Conservation (phyloP, 30 jellyfish, hydroid and myxozoan species). For the Aurelia aurita region DNA sequence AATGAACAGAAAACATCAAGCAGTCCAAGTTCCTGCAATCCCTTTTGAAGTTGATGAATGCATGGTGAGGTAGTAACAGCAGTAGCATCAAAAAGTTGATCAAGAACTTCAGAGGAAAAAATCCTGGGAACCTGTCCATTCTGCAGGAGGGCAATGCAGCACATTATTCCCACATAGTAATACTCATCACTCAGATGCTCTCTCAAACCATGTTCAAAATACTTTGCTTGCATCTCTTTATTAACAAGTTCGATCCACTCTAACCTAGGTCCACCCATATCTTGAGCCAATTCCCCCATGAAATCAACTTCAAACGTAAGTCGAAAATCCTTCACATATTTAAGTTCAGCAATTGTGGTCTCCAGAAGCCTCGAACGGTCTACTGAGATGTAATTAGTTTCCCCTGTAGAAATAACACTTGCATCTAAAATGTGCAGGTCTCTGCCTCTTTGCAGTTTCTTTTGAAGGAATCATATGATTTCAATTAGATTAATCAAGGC, state of each 20-base stretch:
- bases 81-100: slow-evolving; percentile 16
- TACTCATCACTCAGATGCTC: slow-evolving; percentile 54
- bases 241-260: slow-evolving; percentile 57
- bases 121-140: slow-evolving; percentile 59
- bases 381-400: slow-evolving; percentile 52
- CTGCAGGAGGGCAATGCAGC: slow-evolving; percentile 47
- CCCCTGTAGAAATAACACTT: slow-evolving; percentile 26
- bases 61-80: neutral
- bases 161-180: slow-evolving; percentile 55
- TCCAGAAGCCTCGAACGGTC: slow-evolving; percentile 41
- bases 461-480: slow-evolving; percentile 27
- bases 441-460: slow-evolving; percentile 45
- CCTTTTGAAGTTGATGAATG: slow-evolving; percentile 36
- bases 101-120: slow-evolving; percentile 31
- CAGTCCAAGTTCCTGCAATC: slow-evolving; percentile 53
- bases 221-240: slow-evolving; percentile 51
- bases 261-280: slow-evolving; percentile 69
- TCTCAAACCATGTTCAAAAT: slow-evolving; percentile 61
- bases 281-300: slow-evolving; percentile 64
- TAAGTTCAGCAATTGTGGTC: slow-evolving; percentile 54
- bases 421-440: slow-evolving; percentile 29
- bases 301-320: slow-evolving; percentile 65
- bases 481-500: slow-evolving; percentile 33
- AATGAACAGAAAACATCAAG: slow-evolving; percentile 17
- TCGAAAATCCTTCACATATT: slow-evolving; percentile 20